phyloP scores from a whole-genome alignment of 1,140 invertebrate species.

The Procambarus clarkii region DNA sequence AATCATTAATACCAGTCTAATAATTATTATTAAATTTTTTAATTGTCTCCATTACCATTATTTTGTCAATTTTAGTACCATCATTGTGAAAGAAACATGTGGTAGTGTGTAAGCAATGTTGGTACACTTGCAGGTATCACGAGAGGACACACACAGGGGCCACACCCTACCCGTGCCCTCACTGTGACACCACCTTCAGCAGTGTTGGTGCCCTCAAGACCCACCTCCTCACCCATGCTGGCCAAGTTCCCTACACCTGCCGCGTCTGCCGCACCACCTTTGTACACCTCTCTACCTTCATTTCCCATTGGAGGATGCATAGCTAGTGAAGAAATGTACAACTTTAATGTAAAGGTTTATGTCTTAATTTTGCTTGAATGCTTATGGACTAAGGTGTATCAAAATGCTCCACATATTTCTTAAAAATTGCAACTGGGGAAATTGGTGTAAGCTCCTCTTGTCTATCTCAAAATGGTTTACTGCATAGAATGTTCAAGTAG shows the following conservation, averaged over 20 bases:
- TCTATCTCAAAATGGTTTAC: no score
- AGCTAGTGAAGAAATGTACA: background rate
- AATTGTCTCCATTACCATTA: no score
- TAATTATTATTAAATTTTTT: no score
- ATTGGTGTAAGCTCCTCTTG: no score
- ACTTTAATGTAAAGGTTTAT: background rate
- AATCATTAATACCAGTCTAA: no score
- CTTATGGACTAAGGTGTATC: no score
- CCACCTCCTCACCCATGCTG: conserved; percentile 4
- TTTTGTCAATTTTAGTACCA: no score
- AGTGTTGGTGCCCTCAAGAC: background rate
- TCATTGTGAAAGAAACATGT: background rate
- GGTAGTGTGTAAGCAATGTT: no score
- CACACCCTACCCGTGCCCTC: conserved; percentile 22
- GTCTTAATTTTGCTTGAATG: no score
- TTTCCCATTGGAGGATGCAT: conserved; percentile 33
- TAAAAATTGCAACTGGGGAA: no score
- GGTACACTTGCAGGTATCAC: background rate
- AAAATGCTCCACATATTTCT: no score
- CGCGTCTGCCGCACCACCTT: conserved; percentile 26
- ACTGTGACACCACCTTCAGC: conserved; percentile 5
- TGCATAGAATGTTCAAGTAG: no score
- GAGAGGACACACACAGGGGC: conserved; percentile 35
- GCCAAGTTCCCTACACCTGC: conserved; percentile 16
- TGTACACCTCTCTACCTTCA: conserved; percentile 33